phyloP scores from a whole-genome alignment of 2,888 invertebrate genomes.

The Campaea margaritaria region DNA sequence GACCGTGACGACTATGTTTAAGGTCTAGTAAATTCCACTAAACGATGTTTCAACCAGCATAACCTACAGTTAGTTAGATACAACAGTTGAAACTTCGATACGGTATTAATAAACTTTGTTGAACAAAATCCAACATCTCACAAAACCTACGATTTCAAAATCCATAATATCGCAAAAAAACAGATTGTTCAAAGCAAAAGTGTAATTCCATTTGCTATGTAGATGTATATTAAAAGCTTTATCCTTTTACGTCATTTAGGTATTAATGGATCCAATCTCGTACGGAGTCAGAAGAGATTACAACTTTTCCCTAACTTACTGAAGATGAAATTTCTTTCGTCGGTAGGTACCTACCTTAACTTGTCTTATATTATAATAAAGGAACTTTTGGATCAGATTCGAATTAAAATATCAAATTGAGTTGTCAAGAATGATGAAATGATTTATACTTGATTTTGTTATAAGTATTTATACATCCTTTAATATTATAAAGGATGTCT shows the following conservation, averaged over 20 bases:
- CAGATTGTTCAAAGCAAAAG: background rate
- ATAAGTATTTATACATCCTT: no score
- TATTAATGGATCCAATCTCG: conserved; percentile 49
- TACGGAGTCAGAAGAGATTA: conserved; percentile 45
- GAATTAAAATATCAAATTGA: conserved; percentile 25
- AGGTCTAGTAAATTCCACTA: no score
- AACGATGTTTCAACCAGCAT: no score
- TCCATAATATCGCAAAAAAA: no score
- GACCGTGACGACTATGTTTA: no score
- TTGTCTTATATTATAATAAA: conserved; percentile 37
- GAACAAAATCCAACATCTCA: no score
- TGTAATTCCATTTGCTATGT: conserved; percentile 17
- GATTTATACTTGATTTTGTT: background rate
- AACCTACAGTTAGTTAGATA: no score
- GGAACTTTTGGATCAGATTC: conserved; percentile 36
- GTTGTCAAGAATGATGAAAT: conserved; percentile 1
- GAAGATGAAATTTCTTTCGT: conserved; percentile 42
- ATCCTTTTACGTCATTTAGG: conserved; percentile 46
- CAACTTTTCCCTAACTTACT: conserved; percentile 45
- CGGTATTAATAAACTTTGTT: no score
- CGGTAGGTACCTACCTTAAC: conserved; percentile 26
- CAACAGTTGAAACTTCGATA: no score
- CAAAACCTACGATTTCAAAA: no score
- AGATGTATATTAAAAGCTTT: conserved; percentile 40
- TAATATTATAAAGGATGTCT: no score